Conservation (phyloP, 2,888 invertebrate genomes). For the Brenthis hecate region DNA sequence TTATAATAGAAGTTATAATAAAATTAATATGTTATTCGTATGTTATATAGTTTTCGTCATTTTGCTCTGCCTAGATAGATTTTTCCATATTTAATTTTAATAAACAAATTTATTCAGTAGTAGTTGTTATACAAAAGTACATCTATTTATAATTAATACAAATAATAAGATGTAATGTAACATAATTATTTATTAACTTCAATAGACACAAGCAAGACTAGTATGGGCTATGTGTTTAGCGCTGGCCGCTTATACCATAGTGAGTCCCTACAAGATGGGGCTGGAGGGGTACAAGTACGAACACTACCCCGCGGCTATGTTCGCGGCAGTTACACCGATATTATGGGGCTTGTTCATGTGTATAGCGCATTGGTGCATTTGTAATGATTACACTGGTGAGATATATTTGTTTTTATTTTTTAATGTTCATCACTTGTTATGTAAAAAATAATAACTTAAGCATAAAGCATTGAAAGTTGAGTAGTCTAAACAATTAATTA, state of each 20-base stretch:
- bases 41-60: too few species aligned
- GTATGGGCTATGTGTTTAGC: conserved; percentile 68
- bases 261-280: conserved; percentile 80
- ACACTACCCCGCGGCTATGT: conserved; percentile 75
- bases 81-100: too few species aligned
- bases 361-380: conserved; percentile 78
- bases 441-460: too few species aligned
- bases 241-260: conserved; percentile 68
- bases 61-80: too few species aligned
- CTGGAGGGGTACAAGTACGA: conserved; percentile 76
- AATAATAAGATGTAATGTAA: neutral
- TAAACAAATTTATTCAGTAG: too few species aligned
- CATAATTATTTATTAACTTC: conserved; percentile 44
- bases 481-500: conserved; percentile 6
- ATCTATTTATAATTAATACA: too few species aligned
- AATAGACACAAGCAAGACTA: conserved; percentile 58
- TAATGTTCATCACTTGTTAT: neutral
- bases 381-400: conserved; percentile 79
- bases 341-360: conserved; percentile 81
- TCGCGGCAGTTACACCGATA: conserved; percentile 81
- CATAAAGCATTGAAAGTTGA: too few species aligned
- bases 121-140: too few species aligned
- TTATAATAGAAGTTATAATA: too few species aligned
- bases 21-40: too few species aligned
- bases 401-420: conserved; percentile 9